Conservation (phyloP, 2,797 vertebrate genomes). For the Enteromius trimaculatus region DNA sequence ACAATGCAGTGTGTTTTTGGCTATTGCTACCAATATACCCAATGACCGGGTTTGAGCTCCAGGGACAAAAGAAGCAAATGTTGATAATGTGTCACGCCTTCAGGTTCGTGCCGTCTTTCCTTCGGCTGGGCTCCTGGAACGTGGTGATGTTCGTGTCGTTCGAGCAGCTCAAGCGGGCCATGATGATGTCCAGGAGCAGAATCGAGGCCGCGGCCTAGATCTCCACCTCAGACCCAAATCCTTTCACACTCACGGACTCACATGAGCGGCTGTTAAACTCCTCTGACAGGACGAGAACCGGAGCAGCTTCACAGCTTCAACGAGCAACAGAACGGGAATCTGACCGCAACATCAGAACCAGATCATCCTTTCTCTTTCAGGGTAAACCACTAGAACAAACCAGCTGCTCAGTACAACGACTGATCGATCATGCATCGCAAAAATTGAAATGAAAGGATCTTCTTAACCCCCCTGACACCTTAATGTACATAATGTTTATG, state of each 20-base stretch:
- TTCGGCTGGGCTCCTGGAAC: conserved; percentile 88
- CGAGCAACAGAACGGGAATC: not conserved
- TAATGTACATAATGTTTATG: conserved; percentile 47
- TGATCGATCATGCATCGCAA: not conserved
- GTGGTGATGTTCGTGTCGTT: conserved; percentile 89
- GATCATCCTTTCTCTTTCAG: not conserved
- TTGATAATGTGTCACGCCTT: not conserved
- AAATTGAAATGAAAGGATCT: not conserved
- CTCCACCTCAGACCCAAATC: not conserved
- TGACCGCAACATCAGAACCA: not conserved
- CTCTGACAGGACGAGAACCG: not conserved
- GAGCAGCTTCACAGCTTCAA: not conserved
- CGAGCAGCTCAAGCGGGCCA: conserved; percentile 86
- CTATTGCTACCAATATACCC: not conserved
- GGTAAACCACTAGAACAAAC: not conserved
- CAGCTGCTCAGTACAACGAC: not conserved
- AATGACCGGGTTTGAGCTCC: not conserved
- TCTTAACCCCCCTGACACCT: not conserved
- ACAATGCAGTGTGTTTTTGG: not conserved
- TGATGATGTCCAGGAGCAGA: conserved; percentile 83
- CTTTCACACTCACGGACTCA: conserved; percentile 17
- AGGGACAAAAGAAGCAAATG: not conserved
- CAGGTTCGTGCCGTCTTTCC: conserved; percentile 87
- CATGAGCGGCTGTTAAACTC: not conserved
- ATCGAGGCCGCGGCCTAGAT: conserved; percentile 68